These are phyloP conservation scores for Drosophila sturtevanti DNA, from an alignment of 1,140 invertebrate species.

Conservation along the genomic window DNA sequence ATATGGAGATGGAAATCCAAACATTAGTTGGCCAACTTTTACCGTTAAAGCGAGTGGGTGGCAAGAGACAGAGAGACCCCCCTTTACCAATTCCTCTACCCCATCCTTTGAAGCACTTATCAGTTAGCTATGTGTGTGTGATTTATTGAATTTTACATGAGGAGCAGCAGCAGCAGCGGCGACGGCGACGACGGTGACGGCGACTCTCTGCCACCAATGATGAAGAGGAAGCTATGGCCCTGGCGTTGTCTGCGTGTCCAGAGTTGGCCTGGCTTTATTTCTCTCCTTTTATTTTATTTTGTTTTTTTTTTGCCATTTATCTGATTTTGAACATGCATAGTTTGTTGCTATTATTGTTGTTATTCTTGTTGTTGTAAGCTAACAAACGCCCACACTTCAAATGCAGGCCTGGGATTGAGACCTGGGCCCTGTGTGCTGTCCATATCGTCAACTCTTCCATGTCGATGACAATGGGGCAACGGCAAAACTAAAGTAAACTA, in stretches of 20 bases:
- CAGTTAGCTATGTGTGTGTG: constrained; percentile 50
- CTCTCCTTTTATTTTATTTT: no score
- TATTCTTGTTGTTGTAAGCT: constrained; percentile 56
- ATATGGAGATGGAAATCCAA: constrained; percentile 6
- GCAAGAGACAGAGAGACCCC: neutral
- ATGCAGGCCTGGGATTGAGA: constrained; percentile 24
- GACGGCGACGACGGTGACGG: neutral
- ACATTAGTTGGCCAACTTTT: constrained; percentile 27
- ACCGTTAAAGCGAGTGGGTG: constrained; percentile 55
- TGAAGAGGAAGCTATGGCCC: constrained; percentile 54
- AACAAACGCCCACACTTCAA: constrained; percentile 76
- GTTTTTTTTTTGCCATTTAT: constrained; percentile 71
- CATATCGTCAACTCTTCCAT: constrained; percentile 70
- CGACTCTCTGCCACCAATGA: constrained; percentile 10
- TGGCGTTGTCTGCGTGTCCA: constrained; percentile 60
- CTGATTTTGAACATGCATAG: constrained; percentile 79
- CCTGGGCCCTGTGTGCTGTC: constrained; percentile 24
- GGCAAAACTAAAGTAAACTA: constrained; percentile 29
- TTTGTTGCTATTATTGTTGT: constrained; percentile 14
- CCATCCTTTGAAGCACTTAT: constrained; percentile 50
- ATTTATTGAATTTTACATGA: constrained; percentile 81
- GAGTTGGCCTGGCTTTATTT: constrained; percentile 28
- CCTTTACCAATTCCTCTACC: neutral
- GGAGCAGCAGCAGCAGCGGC: constrained; percentile 32
- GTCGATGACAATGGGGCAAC: constrained; percentile 62